These are phyloP conservation scores for Trachelus iudaicus DNA, from an alignment of 2,888 invertebrate genomes.

Conservation along the genomic window DNA sequence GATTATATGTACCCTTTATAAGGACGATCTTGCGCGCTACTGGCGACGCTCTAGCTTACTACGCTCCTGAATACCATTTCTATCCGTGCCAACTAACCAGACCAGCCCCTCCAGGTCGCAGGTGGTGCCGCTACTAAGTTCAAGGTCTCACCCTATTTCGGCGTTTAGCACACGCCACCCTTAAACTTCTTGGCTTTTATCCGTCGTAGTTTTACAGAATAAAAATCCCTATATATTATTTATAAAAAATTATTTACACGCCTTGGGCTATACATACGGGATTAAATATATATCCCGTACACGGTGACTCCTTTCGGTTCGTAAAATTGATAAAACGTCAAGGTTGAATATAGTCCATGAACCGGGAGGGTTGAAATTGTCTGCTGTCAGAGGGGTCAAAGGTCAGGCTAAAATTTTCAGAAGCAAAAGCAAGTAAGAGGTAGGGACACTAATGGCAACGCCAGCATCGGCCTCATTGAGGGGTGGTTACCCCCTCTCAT, in stretches of 20 bases:
- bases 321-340: no score
- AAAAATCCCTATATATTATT: neutral
- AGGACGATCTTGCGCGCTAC: neutral
- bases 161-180: neutral
- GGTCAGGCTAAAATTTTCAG: neutral
- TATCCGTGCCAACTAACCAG: neutral
- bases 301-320: no score
- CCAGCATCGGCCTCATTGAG: neutral
- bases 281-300: no score
- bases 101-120: neutral
- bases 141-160: constrained; percentile 4
- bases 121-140: neutral
- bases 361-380: neutral
- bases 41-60: neutral
- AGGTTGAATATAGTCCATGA: neutral
- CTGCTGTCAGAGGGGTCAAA: neutral
- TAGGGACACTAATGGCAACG: neutral
- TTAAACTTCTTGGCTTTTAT: neutral
- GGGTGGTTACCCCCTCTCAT: neutral
- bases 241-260: neutral
- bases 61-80: neutral
- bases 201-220: neutral
- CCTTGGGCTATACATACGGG: neutral
- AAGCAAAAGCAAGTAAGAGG: neutral
- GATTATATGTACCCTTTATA: neutral